Conservation (phyloP, 2,113 vertebrate species). For the Pao palembangensis region DNA sequence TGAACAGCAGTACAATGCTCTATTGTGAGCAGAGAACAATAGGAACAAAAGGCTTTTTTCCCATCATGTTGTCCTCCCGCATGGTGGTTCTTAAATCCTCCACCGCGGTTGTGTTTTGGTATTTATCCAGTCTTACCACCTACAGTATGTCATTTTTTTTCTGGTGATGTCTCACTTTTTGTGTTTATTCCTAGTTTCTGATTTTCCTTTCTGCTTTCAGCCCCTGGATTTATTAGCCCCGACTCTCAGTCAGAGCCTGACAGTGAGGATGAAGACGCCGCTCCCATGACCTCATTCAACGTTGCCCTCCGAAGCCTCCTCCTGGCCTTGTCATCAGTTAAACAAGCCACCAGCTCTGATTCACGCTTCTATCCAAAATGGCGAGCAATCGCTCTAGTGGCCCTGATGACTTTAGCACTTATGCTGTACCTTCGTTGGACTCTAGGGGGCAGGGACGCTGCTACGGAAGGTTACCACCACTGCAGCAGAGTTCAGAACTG, state of each 20-base stretch:
- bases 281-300: slow-evolving; percentile 81
- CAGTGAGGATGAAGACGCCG: slow-evolving; percentile 75
- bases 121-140: not conserved
- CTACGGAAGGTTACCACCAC: slow-evolving; percentile 8
- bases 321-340: slow-evolving; percentile 82
- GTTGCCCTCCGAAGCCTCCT: slow-evolving; percentile 80
- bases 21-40: slow-evolving; percentile 47
- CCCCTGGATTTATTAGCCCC: slow-evolving; percentile 35
- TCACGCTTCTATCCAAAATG: slow-evolving; percentile 87
- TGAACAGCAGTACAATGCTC: slow-evolving; percentile 33
- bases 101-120: slow-evolving; percentile 2
- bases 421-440: slow-evolving; percentile 79
- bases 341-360: slow-evolving; percentile 72
- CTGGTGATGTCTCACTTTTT: not conserved
- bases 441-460: slow-evolving; percentile 17
- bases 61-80: not conserved
- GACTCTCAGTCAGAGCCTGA: slow-evolving; percentile 54
- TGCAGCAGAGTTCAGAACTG: slow-evolving; percentile 53
- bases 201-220: slow-evolving; percentile 39
- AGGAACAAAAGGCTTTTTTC: slow-evolving; percentile 26
- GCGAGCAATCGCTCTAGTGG: slow-evolving; percentile 77
- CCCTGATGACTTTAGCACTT: slow-evolving; percentile 71
- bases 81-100: slow-evolving; percentile 12
- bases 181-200: not conserved
- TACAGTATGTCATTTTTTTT: not conserved